Evolutionary conservation across 2,888 invertebrate species (phyloP).

Genomic region (Linyphia triangularis): DNA sequence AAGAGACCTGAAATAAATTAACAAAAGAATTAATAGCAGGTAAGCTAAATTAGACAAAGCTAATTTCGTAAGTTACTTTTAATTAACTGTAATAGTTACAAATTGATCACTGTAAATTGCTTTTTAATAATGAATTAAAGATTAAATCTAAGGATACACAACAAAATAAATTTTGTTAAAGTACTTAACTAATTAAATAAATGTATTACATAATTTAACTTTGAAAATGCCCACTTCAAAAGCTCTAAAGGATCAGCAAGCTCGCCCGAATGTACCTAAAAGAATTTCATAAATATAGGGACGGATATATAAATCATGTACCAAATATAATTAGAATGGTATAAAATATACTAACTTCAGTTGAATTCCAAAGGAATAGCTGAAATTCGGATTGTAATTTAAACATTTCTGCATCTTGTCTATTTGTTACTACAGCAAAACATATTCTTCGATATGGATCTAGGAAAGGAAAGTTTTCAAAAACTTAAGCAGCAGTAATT

Average conservation of each 20-base stretch:
- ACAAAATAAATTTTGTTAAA: not conserved
- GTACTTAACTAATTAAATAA: not conserved
- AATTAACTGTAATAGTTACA: not conserved
- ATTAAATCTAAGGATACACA: no score
- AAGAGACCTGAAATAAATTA: conserved; percentile 74
- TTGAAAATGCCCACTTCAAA: conserved; percentile 82
- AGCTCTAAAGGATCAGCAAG: conserved; percentile 81
- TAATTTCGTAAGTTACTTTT: no score
- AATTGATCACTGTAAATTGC: not conserved
- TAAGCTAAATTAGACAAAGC: not conserved
- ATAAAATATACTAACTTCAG: conserved; percentile 75
- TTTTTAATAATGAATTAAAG: not conserved
- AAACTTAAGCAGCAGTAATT: no score
- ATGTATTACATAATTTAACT: not conserved
- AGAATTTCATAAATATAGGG: not conserved
- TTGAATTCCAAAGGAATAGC: conserved; percentile 77
- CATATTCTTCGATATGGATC: conserved; percentile 88
- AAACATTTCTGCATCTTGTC: conserved; percentile 78
- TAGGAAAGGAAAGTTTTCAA: conserved; percentile 47
- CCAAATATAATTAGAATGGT: not conserved
- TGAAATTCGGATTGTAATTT: conserved; percentile 78
- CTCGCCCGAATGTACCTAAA: conserved; percentile 71
- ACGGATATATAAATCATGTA: not conserved
- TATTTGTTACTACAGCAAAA: conserved; percentile 87
- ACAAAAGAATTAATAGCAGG: not conserved